Base-by-base conservation (phyloP, 2,113 vertebrate genomes). In the Podocnemis expansa region DNA sequence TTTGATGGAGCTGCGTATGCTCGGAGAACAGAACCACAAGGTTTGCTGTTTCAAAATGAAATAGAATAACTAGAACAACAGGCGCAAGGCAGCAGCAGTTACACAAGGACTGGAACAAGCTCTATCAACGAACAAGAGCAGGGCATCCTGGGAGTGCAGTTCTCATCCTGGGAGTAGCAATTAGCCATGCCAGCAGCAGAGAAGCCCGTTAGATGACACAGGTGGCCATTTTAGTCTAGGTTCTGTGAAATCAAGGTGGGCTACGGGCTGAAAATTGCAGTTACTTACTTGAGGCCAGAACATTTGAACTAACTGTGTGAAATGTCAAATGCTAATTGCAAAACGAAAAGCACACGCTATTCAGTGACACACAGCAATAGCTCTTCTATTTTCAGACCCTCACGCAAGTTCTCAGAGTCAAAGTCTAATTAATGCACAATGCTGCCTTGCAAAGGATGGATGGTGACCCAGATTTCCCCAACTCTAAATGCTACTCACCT, bases 401-500 rank as follows among this genome's bases (percentile, higher is more conserved):
- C 41, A 75, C 70, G 55, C 24, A 47, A 2, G 81, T 88, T 55
- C 47, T 31, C 51, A 60, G 84, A 91, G 56, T 70, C 82, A 51
- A 70, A 85, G 87, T 10, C 80, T 56, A 82, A 89, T 25, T 54
- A 78, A 11, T 0, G 47, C 84, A 45, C 75, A 49, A 1, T 41
- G 8, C 58, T 2, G 16, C 7, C 3, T 49, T n/a, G 88, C 75
- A 49, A 51, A 78, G 31, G 17, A 22, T 8, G 41, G 70, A 84
- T 70, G 49, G 19, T 13, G 94, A 82, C 75, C 76, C 60, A 51
- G 10, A 12, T 67, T 78, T 52, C 70, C 13, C 76, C 81, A 22
- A 8, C 81, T 45, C 56, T 75, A 55, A n/a, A 70, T 0, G 1
- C 3, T 29, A 6, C 38, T 2, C 1, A 0, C 86, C 9, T 0